Base-by-base conservation (phyloP, 92 coral and sea anemone genomes). In the Micromussa lordhowensis region DNA sequence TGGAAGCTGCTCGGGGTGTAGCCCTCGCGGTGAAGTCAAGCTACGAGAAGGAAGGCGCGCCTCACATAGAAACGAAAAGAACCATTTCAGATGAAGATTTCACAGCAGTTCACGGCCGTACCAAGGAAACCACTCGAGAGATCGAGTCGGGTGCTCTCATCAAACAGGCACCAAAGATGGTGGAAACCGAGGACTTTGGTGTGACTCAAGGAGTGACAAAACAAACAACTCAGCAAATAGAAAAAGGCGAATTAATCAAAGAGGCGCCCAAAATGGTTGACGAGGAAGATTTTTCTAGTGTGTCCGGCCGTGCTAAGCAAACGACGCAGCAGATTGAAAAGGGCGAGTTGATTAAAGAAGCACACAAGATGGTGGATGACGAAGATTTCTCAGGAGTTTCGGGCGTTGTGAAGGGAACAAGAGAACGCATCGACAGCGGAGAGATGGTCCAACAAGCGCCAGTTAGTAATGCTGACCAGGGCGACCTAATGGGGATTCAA, bases 11-110 rank as follows among this genome's bases (percentile, higher is more conserved):
- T 15, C 83, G 89, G 11, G 89, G 89, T 24, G 79, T 86, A 63
- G 89, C 89, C 3, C 44, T 86, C 11, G 82, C 89, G 3, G 89
- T 86, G 44, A 86, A 78, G 44, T 21, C 73, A 40, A 86, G 89
- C 83, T 86, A 86, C 61, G 89, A 86, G n/a, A 86, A 86, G 49
- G 89, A 86, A 77, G 89, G 83, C 31, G 89, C 77, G 12, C 89
- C 89, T 12, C 89, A 77, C 32, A 29, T 30, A 16, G 89, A 86
- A 77, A 86, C 95, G 24, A 93, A 63, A 38, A 94, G 91, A 72
- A 84, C 93, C 28, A 89, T 94, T 18, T 94, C 86, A 55, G 94
- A 89, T 26, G 98, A 95, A 79, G 97, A 94, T 70, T 82, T 94
- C 84, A 54, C 91, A 10, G 87, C 54, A 76, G 48, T 91, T 11